These are phyloP conservation scores for Pseudococcus viburni DNA, from an alignment of 2,888 invertebrate genomes.

Conservation along the genomic window DNA sequence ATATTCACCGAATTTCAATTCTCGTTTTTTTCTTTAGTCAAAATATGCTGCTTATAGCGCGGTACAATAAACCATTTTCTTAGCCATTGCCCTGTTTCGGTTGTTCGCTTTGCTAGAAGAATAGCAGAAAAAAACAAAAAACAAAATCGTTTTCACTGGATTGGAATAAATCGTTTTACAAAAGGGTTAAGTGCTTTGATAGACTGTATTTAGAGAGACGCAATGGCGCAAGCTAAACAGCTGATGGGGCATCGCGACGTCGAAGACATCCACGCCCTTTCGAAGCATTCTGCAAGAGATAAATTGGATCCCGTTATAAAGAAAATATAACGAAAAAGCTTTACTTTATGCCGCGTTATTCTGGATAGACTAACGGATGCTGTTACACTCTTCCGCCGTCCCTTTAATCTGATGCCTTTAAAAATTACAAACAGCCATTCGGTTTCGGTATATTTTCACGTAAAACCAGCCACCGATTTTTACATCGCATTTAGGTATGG, in stretches of 20 bases:
- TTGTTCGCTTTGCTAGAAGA: neutral
- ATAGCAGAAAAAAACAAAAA: neutral
- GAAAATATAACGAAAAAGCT: conserved; percentile 48
- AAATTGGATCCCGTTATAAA: conserved; percentile 57
- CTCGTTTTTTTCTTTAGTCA: neutral
- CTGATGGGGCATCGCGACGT: conserved; percentile 51
- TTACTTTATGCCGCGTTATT: conserved; percentile 47
- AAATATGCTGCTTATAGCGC: neutral
- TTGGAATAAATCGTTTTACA: conserved; percentile 45
- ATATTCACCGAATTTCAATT: neutral
- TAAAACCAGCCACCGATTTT: neutral
- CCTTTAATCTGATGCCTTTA: conserved; percentile 18
- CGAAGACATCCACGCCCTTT: conserved; percentile 60
- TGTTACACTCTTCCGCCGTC: neutral
- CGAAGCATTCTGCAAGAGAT: conserved; percentile 50
- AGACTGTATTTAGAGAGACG: conserved; percentile 42
- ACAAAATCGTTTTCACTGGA: conserved; percentile 42
- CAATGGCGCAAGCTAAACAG: conserved; percentile 45
- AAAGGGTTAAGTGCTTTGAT: conserved; percentile 45
- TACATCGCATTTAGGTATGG: neutral
- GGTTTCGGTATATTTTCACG: conserved; percentile 14
- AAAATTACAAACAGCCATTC: conserved; percentile 18
- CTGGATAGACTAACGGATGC: conserved; percentile 1
- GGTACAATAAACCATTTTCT: conserved; percentile 23
- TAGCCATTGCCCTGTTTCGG: conserved; percentile 2